Base-by-base conservation (phyloP, 2,888 invertebrate genomes). In the Drosophila leonis region DNA sequence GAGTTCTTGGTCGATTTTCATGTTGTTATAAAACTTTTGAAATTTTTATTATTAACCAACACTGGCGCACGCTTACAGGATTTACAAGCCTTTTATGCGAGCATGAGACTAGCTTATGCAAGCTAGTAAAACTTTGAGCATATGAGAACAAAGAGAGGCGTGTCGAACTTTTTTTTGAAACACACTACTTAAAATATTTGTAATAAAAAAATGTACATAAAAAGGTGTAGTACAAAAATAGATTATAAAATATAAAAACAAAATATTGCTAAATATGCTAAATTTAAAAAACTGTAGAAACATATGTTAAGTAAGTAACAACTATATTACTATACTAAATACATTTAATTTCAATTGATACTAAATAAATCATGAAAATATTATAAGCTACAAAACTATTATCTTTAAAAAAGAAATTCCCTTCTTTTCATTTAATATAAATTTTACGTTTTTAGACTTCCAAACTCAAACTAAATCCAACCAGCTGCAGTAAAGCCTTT, bases 31-130 rank as follows among this genome's bases (percentile, higher is more conserved):
- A 54, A 48, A 63, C 20, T 49, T 56, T 35, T 31, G 13, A 72
- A 56, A 56, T 33, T 27, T 48, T 52, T 42, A 33, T 66, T 59
- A 59, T 71, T 65, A 71, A 56, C 73, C 33, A 37, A 52, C 35
- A 33, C 49, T 27, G 39, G 24, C 37, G n/a, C 15, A 29, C 33
- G 37, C 41, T 71, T 49, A 37, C 42, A 49, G 5, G 24, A 5
- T 10, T 41, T 64, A 61, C 41, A 33, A 27, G 33, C 29, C 9
- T 51, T 55, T 63, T 51, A 57, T 33, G 41, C 12, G 20, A 29
- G n/a, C 55, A n/a, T 37, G 24, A n/a, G 27, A 15, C 5, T 3
- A 18, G 24, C 37, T 54, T 39, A 39, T n/a, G 4, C 27, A 10
- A 51, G 46, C 27, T 63, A 12, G 29, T 31, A n/a, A 31, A 70